Evolutionary conservation across 2,888 invertebrate species (phyloP).

Genomic region (Hofmannophila pseudospretella): DNA sequence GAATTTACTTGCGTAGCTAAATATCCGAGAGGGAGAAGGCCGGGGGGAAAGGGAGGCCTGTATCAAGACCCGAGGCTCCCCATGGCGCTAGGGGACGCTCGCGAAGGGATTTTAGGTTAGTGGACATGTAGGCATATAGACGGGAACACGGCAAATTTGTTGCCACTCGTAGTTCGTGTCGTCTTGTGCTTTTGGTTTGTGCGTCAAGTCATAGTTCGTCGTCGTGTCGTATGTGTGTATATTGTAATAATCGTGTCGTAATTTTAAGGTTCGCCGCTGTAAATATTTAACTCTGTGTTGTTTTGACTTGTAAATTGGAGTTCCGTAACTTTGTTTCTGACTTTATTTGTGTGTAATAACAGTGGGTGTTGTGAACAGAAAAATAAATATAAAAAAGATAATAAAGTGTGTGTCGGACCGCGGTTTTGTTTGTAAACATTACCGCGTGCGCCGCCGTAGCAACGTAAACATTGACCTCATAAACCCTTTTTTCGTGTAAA

Average conservation of each 20-base stretch:
- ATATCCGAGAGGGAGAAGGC: constrained; percentile 60
- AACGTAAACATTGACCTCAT: constrained; percentile 41
- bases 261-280: not conserved
- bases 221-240: constrained; percentile 54
- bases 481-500: constrained; percentile 25
- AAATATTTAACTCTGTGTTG: not conserved
- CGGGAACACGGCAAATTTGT: constrained; percentile 77
- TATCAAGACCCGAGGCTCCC: constrained; percentile 66
- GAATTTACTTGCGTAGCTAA: constrained; percentile 68
- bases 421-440: constrained; percentile 71
- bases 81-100: constrained; percentile 60
- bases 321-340: constrained; percentile 2
- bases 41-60: constrained; percentile 61
- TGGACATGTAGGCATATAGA: constrained; percentile 79
- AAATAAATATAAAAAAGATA: constrained; percentile 26
- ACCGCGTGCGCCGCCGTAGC: constrained; percentile 52
- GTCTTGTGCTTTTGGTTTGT: constrained; percentile 76
- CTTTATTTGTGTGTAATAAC: not conserved
- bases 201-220: constrained; percentile 72
- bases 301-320: not conserved
- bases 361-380: constrained; percentile 10
- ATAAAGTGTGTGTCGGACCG: constrained; percentile 31
- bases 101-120: constrained; percentile 76
- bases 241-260: constrained; percentile 20
- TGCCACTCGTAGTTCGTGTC: constrained; percentile 77